phyloP scores from a whole-genome alignment of 2,888 invertebrate species.

The Apoda limacodes region DNA sequence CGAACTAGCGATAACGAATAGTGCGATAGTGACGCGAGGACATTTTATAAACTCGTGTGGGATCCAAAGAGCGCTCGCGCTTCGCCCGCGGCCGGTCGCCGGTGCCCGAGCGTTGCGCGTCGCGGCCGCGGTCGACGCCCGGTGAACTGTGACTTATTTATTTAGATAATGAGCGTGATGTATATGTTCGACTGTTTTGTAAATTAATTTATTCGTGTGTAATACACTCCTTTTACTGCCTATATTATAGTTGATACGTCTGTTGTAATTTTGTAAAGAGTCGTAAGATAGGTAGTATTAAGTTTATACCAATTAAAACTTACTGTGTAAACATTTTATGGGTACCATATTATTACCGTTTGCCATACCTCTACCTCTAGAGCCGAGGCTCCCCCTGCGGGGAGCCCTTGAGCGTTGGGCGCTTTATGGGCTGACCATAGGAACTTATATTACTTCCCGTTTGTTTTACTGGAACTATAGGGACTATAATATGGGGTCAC shows the following conservation, averaged over 20 bases:
- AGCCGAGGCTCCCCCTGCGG: no score
- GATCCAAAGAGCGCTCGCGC: constrained; percentile 67
- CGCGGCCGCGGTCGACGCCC: constrained; percentile 64
- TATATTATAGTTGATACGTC: constrained; percentile 61
- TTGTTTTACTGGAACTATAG: no score
- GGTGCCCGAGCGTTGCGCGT: constrained; percentile 40
- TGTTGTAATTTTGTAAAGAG: constrained; percentile 70
- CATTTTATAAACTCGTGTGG: constrained; percentile 62
- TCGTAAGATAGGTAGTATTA: constrained; percentile 61
- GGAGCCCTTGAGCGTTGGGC: no score
- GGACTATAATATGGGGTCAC: no score
- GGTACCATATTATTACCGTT: no score
- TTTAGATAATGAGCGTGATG: constrained; percentile 66
- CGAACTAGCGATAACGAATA: constrained; percentile 62
- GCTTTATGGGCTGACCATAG: no score
- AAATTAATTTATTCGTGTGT: constrained; percentile 68
- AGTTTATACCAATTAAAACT: constrained; percentile 65
- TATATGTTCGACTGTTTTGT: constrained; percentile 67
- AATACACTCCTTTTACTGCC: constrained; percentile 57
- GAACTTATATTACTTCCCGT: no score
- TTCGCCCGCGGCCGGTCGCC: constrained; percentile 65
- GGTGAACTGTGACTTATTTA: constrained; percentile 65
- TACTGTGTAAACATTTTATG: constrained; percentile 43
- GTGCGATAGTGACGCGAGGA: constrained; percentile 53
- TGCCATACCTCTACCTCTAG: no score